Evolutionary conservation across 1,140 invertebrate species (phyloP), one percentile per base, ranked within the genome.

Genomic region (Triops longicaudatus): DNA sequence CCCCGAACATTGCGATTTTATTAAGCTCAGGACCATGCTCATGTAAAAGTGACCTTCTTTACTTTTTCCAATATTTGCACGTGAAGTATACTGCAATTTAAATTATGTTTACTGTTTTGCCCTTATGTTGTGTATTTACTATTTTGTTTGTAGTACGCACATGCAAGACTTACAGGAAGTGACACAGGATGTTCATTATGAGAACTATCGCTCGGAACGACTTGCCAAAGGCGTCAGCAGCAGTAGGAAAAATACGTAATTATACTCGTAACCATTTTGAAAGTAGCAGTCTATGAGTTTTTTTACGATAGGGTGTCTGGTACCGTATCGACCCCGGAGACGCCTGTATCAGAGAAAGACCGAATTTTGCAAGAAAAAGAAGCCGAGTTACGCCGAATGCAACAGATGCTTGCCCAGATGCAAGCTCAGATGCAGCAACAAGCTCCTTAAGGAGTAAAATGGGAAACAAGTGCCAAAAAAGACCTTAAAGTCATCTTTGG

Each of bases 111-210:
- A 76, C 5, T 37, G 7, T 37, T 26, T 63, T 76, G 63, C 10
- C 22, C 1, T 44, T 76, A n/a, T n/a, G n/a, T 26, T 75, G 14
- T 74, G 14, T 14, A 63, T 44, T 76, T n/a, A 72, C 41, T n/a
- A n/a, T n/a, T n/a, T 79, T 77, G 22, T 76, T 27, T 50, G 22
- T 81, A 94, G 93, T 11, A 95, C 94, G 43, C 94, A 97, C 83
- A 94, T 98, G 92, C 94, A 97, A 83, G 96, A 98, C 84, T 84
- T 98, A 74, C 97, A 97, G 84, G 95, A 97, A 82, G 93, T 96
- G 1, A 98, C 95, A 0, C 91, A 95, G 81, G 94, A 97, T 83
- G 93, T 98, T 5, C 95, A 98, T 84, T 98, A 98, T 83, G 96
- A 98, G 85, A 98, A 97, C 85, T 98, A 96, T 85, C 88, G 96